Conservation (phyloP, 2,113 vertebrate species). For the Calonectris borealis region DNA sequence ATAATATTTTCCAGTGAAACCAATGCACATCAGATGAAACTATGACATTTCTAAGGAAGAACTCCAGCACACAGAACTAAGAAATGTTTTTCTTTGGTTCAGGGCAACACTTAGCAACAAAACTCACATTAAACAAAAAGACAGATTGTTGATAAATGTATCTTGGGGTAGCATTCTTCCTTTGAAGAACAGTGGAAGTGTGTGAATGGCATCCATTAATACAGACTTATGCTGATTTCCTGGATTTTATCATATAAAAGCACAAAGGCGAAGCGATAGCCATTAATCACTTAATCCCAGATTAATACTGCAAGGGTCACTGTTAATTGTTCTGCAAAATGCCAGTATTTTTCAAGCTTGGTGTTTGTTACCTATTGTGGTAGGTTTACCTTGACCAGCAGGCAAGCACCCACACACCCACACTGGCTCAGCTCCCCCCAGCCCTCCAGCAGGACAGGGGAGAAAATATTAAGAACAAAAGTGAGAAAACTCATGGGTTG, state of each 20-base stretch:
- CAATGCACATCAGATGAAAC: not conserved
- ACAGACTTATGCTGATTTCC: not conserved
- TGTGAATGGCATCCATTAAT: not conserved
- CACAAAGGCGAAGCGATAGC: not conserved
- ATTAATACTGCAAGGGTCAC: not conserved
- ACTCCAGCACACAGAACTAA: not conserved
- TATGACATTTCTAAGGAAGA: not conserved
- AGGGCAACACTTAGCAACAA: not conserved
- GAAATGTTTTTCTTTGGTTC: not conserved
- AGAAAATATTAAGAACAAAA: not conserved
- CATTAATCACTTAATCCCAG: not conserved
- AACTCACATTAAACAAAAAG: not conserved
- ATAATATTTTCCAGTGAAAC: not conserved
- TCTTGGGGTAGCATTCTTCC: not conserved
- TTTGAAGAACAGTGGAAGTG: not conserved
- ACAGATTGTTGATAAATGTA: not conserved
- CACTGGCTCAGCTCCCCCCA: not conserved
- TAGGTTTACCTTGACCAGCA: not conserved
- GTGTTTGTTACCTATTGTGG: not conserved
- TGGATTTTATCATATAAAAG: not conserved
- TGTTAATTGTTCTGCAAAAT: not conserved
- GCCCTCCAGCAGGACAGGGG: not conserved
- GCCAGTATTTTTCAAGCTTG: not conserved
- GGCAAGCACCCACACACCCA: not conserved
- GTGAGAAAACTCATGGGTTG: accelerated